A percentile compares a stretch with the other conserved stretches of the same genome.
Conservation (phyloP, 2,113 vertebrate species). For the Promerops cafer region DNA sequence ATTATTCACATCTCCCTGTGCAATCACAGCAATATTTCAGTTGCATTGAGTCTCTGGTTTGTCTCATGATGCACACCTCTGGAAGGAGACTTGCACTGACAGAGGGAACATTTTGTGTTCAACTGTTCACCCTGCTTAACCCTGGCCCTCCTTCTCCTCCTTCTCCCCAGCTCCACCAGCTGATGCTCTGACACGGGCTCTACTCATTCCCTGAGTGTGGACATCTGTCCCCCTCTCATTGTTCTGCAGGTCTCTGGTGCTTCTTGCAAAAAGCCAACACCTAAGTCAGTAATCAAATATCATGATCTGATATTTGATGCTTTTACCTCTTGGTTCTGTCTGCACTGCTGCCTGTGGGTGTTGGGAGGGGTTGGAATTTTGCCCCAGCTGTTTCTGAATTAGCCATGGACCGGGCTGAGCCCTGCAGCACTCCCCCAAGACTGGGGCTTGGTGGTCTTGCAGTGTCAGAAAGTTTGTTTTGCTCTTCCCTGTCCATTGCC, state of each 20-base stretch:
- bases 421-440: fast-evolving
- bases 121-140: background rate
- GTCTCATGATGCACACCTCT: background rate
- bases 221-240: background rate
- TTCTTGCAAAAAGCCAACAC: background rate
- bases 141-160: background rate
- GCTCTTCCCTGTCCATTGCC: background rate
- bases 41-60: background rate
- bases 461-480: background rate
- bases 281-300: background rate
- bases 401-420: background rate
- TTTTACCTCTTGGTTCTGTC: background rate
- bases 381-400: background rate
- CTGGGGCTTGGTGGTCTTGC: background rate
- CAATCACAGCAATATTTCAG: background rate
- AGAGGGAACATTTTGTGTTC: background rate
- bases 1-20: background rate
- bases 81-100: background rate
- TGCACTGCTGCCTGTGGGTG: background rate
- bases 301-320: background rate
- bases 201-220: background rate
- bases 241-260: background rate
- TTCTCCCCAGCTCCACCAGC: background rate
- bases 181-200: background rate
- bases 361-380: background rate